Conservation (phyloP, 2,797 vertebrate genomes). For the Balearica regulorum region DNA sequence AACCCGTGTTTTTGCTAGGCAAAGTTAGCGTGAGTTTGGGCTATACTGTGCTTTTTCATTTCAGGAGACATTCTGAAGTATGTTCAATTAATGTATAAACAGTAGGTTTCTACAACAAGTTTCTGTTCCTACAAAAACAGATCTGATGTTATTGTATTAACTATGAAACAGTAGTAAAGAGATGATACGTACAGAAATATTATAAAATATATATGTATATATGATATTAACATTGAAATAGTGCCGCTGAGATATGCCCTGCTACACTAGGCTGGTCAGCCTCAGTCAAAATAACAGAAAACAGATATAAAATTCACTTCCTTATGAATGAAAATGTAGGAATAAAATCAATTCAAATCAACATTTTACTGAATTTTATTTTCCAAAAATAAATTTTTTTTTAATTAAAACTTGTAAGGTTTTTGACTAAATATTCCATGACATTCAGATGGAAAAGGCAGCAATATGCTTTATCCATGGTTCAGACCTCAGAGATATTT, state of each 20-base stretch:
- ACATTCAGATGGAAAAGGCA: background rate
- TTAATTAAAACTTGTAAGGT: background rate
- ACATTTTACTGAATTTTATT: background rate
- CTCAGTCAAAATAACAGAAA: background rate
- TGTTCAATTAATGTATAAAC: background rate
- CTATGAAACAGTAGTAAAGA: background rate
- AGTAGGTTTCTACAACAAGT: background rate
- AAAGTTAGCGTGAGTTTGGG: background rate
- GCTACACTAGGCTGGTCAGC: background rate
- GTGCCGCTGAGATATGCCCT: background rate
- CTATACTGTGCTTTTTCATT: background rate
- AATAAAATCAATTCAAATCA: background rate
- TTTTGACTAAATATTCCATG: background rate
- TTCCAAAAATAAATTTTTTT: background rate
- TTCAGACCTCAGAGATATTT: background rate
- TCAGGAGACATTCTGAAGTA: background rate
- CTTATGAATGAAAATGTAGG: background rate
- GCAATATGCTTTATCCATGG: background rate
- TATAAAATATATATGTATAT: background rate
- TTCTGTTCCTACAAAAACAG: background rate
- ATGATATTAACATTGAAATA: background rate
- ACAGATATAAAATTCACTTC: background rate
- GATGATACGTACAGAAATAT: background rate
- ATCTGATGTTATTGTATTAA: background rate
- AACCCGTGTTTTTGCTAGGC: background rate